These are phyloP conservation scores for Menidia beryllina DNA, from an alignment of 2,113 vertebrate species.

Conservation along the genomic window DNA sequence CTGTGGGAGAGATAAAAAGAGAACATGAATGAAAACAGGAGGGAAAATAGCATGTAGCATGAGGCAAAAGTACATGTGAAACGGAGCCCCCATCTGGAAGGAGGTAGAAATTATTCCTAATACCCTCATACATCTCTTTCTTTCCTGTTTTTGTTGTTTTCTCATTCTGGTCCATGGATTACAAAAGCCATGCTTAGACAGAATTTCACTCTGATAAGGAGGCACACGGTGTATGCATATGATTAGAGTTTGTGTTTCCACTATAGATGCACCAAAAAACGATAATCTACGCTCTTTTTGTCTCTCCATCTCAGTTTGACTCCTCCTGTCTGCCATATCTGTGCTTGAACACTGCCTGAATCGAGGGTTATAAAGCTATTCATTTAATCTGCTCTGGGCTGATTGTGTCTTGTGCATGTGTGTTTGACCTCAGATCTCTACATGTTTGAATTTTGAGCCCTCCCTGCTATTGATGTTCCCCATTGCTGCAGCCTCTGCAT, in stretches of 20 bases:
- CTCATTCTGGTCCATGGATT: constrained; percentile 4
- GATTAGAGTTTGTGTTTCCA: constrained; percentile 21
- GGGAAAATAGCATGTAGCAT: background rate
- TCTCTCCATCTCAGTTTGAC: constrained; percentile 18
- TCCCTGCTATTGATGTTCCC: constrained; percentile 49
- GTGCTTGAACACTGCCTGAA: constrained; percentile 38
- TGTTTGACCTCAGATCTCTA: constrained; percentile 41
- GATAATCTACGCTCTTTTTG: constrained; percentile 7
- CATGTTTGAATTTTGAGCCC: constrained; percentile 29
- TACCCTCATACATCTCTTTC: background rate
- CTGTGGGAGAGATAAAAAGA: constrained; percentile 14
- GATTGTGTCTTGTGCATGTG: constrained; percentile 22
- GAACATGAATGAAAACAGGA: constrained; percentile 16
- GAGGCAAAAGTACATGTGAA: constrained; percentile 45
- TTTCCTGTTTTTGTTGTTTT: fast-evolving
- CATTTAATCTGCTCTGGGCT: constrained; percentile 57
- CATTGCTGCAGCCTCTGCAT: constrained; percentile 4
- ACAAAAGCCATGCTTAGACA: constrained; percentile 24
- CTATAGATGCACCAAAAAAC: constrained; percentile 5
- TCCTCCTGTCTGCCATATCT: constrained; percentile 39
- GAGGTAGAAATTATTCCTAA: constrained; percentile 25
- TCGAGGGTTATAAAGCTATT: constrained; percentile 46
- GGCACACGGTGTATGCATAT: background rate
- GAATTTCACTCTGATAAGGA: constrained; percentile 27
- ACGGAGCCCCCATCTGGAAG: constrained; percentile 63